Evolutionary conservation across 2,113 vertebrate genomes (phyloP), one percentile per base, ranked within the genome.

Genomic region (Calidris pygmaea): DNA sequence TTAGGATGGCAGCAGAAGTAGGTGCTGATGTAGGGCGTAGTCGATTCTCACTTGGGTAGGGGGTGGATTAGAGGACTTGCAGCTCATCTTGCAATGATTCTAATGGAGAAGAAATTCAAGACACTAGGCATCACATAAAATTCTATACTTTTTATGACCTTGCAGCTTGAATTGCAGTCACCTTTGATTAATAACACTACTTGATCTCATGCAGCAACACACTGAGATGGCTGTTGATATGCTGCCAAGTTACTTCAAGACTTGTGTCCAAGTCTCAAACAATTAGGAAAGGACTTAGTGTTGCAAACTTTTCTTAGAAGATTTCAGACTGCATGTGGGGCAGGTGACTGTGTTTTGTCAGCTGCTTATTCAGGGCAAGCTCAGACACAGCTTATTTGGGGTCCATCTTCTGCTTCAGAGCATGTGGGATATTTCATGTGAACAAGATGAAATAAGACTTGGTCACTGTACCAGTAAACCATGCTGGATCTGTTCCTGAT

Each of bases 11-110:
- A 72, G 32, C 26, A 76, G 48, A 60, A 52, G 23, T 76, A 29
- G 1, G 0, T 82, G 45, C 23, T 0, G 1, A 34, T 66, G n/a
- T 50, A 60, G 53, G 21, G 43, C 19, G 21, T n/a, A 72, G 35
- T 18, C 35, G 26, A 58, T 82, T 34, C 34, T 78, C 19, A 6
- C 17, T 73, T 41, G 15, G 3, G 9, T 56, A 50, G 30, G 10
- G 14, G 39, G 9, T 63, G n/a, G 10, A 52, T 74, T 74, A 74
- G 66, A 65, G n/a, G 56, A 65, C 23, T 55, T 70, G 14, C 20
- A 78, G 41, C 41, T 91, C 20, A 18, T 37, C 34, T 87, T 63
- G 35, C 48, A 70, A 14, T 22, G 56, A 53, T 74, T 93, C 58
- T 55, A 53, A 55, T 67, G 16, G 34, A 0, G 0, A 76, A 55